Base-by-base conservation (phyloP, 1,140 invertebrate genomes). In the Araneus ventricosus region DNA sequence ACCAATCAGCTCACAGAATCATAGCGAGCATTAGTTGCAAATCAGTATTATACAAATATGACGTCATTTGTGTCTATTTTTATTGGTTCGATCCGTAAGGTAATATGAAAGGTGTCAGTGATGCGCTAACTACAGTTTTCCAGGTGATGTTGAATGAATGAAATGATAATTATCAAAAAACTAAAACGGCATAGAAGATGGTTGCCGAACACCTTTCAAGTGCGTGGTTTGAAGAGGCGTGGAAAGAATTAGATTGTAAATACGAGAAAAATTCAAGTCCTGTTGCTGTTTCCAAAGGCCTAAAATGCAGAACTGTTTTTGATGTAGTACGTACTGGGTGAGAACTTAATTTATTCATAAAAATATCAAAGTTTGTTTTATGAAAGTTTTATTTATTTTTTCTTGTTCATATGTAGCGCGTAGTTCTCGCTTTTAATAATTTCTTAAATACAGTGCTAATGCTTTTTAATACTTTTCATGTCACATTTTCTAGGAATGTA, bases 301-400 rank as follows among this genome's bases (percentile, higher is more conserved):
- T 85, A 22, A 93, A 93, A 39, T 87, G 70, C 10, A 79, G 67
- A 88, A 93, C 91, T 45, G 67, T 93, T 75, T 93, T 93, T 37
- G 91, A 93, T 93, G 91, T 93, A 22, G 84, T 93, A 20, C 61
- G 85, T 37, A 93, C 85, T 57, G 91, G n/a, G 91, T 93, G 61
- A 93, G 91, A 75, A 70, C 22, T 52, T 52, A 57, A 45, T 37
- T 75, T 30, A 52, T 84, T 84, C 8, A 84, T n/a, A 37, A 84
- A 2, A 3, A 52, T 52, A 52, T 52, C 14, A 52, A 52, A 52
- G 3, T 67, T 67, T 10, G n/a, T 67, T 8, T 30, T 67, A n/a
- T 67, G n/a, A 30, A 67, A 67, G 27, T 67, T 67, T 67, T 10
- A 67, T 67, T 67, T 30, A 52, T 52, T 45, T 45, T n/a, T n/a